Conservation (phyloP, 2,113 vertebrate genomes). For the Atrichornis clamosus region DNA sequence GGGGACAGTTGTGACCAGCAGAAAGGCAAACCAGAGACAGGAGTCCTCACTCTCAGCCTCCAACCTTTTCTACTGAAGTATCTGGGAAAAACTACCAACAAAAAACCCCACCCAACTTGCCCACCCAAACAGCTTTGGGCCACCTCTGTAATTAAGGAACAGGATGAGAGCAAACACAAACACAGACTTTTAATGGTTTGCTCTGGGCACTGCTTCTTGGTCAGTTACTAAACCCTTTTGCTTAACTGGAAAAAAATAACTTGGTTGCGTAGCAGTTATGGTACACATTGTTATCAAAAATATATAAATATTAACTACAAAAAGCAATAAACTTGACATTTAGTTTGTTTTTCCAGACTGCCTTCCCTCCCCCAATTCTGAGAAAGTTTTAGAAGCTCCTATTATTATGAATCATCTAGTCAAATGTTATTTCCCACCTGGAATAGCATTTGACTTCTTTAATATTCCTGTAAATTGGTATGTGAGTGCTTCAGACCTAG, state of each 20-base stretch:
- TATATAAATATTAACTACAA: background rate
- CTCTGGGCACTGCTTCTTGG: background rate
- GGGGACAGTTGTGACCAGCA: background rate
- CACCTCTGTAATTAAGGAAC: background rate
- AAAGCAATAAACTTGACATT: background rate
- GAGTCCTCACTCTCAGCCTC: background rate
- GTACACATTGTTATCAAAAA: background rate
- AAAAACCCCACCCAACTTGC: rapidly evolving
- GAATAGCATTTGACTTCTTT: background rate
- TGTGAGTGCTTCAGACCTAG: background rate
- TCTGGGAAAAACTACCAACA: background rate
- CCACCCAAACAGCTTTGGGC: background rate
- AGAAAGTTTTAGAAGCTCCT: background rate
- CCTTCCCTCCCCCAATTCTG: background rate
- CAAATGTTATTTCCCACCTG: background rate
- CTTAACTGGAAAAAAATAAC: background rate
- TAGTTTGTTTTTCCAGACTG: background rate
- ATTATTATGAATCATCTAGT: background rate
- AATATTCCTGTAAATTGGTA: background rate
- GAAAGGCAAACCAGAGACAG: background rate
- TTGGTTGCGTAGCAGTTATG: background rate
- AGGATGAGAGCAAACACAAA: background rate
- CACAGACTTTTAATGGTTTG: background rate
- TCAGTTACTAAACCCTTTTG: background rate
- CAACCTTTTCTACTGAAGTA: background rate